These are phyloP conservation scores for Nipponacmea schrenckii DNA, from an alignment of 2,888 invertebrate species.

Conservation along the genomic window DNA sequence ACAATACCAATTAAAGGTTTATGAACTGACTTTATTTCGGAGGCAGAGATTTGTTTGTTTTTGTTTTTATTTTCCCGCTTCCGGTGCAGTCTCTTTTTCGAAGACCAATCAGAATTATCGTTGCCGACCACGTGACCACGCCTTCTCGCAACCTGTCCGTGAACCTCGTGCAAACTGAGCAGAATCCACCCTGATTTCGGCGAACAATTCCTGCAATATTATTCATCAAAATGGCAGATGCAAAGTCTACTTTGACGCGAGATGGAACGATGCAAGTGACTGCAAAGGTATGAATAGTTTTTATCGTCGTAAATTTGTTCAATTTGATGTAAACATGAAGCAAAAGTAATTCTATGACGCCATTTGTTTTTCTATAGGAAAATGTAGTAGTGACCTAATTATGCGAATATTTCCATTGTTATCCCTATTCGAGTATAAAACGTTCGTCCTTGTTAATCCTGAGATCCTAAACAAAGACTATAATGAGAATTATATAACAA, in stretches of 20 bases:
- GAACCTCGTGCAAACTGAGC: constrained; percentile 54
- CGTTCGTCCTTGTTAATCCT: too few relatives aligned
- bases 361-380: constrained; percentile 20
- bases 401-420: neutral
- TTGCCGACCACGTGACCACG: constrained; percentile 59
- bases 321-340: constrained; percentile 24
- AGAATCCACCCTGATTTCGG: constrained; percentile 41
- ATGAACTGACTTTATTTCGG: neutral
- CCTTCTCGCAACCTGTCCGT: constrained; percentile 45
- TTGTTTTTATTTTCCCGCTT: constrained; percentile 54
- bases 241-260: constrained; percentile 50
- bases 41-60: constrained; percentile 18
- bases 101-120: constrained; percentile 43
- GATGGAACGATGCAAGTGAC: constrained; percentile 62
- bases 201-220: constrained; percentile 36
- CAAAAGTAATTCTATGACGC: constrained; percentile 25
- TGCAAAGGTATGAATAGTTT: constrained; percentile 51
- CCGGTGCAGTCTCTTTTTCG: constrained; percentile 44
- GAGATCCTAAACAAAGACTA: too few relatives aligned
- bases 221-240: constrained; percentile 51
- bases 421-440: neutral
- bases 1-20: too few relatives aligned
- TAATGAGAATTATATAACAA: too few relatives aligned
- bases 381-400: constrained; percentile 24
- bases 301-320: constrained; percentile 14